phyloP scores from a whole-genome alignment of 2,113 vertebrate genomes.

The Pachypanchax playfairii region DNA sequence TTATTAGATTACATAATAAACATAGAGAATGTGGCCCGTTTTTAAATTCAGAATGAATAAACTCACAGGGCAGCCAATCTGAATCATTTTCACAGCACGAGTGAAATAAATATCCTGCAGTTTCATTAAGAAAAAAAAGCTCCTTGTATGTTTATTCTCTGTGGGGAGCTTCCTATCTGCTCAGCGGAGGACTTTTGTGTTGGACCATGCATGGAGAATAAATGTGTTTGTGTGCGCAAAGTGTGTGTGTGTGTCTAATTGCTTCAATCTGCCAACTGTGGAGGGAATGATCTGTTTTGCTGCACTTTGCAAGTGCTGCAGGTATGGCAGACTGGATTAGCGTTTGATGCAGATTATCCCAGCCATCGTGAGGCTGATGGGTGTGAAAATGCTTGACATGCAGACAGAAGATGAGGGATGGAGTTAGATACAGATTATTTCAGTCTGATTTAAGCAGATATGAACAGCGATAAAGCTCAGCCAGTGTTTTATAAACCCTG shows the following conservation, averaged over 20 bases:
- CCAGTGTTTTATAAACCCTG: constrained; percentile 10
- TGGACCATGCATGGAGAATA: constrained; percentile 2
- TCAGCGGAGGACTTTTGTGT: constrained; percentile 21
- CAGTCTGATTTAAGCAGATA: constrained; percentile 37
- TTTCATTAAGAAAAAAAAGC: constrained; percentile 25
- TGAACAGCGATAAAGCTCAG: constrained; percentile 27
- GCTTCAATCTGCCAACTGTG: constrained; percentile 15
- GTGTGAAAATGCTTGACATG: constrained; percentile 13
- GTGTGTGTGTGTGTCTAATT: constrained; percentile 33
- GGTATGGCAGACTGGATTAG: constrained; percentile 31
- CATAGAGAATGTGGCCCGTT: no score
- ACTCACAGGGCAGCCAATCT: no score
- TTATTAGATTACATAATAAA: no score
- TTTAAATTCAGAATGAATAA: no score
- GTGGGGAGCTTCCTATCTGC: neutral
- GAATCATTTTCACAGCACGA: neutral
- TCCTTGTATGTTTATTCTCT: constrained; percentile 16
- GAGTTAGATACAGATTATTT: constrained; percentile 23
- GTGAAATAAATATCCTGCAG: constrained; percentile 14
- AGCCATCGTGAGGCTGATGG: constrained; percentile 14
- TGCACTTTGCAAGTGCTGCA: constrained; percentile 27
- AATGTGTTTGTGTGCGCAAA: constrained; percentile 5
- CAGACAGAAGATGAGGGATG: neutral
- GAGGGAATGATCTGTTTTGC: constrained; percentile 28
- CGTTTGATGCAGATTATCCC: constrained; percentile 38